Percentiles rank a stretch among this genome's conserved stretches.
Conservation (phyloP, 2,797 vertebrate genomes). For the Nyctalus aviator region DNA sequence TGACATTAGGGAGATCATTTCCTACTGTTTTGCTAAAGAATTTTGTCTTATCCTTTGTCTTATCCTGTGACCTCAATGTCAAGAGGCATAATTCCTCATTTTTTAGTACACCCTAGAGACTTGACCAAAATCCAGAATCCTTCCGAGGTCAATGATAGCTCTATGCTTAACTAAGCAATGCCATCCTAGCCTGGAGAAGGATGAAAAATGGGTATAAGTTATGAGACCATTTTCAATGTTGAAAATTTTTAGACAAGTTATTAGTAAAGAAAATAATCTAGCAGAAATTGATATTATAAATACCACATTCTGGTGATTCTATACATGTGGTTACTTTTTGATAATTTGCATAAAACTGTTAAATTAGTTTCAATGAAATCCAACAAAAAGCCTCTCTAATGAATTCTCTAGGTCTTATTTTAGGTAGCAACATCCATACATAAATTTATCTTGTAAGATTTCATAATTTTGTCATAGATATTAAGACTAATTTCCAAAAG, state of each 20-base stretch:
- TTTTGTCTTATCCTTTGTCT: background rate
- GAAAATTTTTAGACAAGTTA: background rate
- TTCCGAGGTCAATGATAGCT: background rate
- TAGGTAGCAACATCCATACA: background rate
- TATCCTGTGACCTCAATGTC: constrained; percentile 27
- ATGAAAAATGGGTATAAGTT: background rate
- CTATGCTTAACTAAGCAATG: background rate
- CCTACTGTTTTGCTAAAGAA: background rate
- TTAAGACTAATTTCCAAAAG: background rate
- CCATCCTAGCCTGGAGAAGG: background rate
- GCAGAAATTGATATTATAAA: background rate
- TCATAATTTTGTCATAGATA: background rate
- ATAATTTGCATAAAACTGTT: background rate
- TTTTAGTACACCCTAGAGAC: background rate
- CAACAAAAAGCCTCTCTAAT: background rate
- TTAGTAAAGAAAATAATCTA: constrained; percentile 29
- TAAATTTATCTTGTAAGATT: background rate
- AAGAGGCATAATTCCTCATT: constrained; percentile 54
- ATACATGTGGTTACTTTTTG: background rate
- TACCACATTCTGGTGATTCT: background rate
- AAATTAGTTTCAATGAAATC: background rate
- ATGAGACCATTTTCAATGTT: background rate
- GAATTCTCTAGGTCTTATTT: background rate
- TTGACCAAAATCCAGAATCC: background rate
- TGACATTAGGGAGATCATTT: constrained; percentile 42